Evolutionary conservation across 2,797 vertebrate species (phyloP), one percentile per base, ranked within the genome.

Genomic region (Malurus leucopterus): DNA sequence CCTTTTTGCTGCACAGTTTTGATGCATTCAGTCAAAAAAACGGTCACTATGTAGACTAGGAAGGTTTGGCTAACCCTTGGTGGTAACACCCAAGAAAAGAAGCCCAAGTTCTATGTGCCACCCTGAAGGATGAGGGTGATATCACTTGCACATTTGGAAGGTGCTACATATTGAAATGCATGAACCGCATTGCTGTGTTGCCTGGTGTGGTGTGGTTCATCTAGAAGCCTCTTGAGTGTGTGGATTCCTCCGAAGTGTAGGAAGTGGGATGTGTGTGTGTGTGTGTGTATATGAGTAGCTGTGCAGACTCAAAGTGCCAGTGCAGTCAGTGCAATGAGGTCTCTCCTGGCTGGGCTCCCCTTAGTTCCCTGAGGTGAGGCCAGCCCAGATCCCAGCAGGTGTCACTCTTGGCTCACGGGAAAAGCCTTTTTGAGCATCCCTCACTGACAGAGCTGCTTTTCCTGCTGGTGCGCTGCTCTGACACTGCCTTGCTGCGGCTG

Each of bases 271-370:
- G 26, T 23, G 20, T 27, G n/a, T 36, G 32, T 43, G 18, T 9
- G 17, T 43, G 41, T 16, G 14, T 57, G 27, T 8, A 54, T 23
- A 29, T 1, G 8, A 18, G 17, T 49, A 40, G 11, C 50, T 30
- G 46, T 27, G 58, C 43, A 4, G 26, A 10, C 7, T 17, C 2
- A 43, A 81, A 41, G n/a, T 4, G 6, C 17, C 4, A 7, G 29
- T 8, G 59, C 69, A 26, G 20, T 3, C 54, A 13, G 46, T 0
- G 29, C 24, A 2, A 8, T 0, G 4, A 3, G 32, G 16, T 23
- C 15, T 27, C 21, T 36, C 20, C 3, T 7, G 40, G 21, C 47
- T 13, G 2, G 20, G 26, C 13, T 43, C 5, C 3, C 5, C 23
- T 11, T 0, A 2, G 1, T 4, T 34, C 29, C 41, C 30, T 1